These are phyloP conservation scores for Cephalopterus ornatus DNA, from an alignment of 2,113 vertebrate species.

Conservation along the genomic window DNA sequence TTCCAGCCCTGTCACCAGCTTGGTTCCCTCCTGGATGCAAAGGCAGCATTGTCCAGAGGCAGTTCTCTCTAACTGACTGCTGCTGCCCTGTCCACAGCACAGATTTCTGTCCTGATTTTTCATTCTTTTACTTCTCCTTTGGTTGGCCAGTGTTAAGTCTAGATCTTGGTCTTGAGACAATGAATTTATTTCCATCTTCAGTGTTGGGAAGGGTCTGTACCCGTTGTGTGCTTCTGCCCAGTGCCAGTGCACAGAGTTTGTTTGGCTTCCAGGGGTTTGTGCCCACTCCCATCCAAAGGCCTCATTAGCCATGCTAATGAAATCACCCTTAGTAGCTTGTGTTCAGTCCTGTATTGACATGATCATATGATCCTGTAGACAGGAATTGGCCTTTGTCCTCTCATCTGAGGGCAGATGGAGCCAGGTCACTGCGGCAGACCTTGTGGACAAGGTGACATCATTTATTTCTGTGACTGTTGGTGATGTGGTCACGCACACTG, in stretches of 20 bases:
- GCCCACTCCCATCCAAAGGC: background rate
- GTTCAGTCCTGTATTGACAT: background rate
- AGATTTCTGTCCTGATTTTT: background rate
- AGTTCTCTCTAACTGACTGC: background rate
- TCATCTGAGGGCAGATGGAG: background rate
- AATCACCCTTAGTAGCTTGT: background rate
- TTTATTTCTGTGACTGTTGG: background rate
- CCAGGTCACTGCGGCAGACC: background rate
- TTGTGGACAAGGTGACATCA: background rate
- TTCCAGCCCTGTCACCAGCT: background rate
- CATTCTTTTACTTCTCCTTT: background rate
- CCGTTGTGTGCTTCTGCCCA: fast-evolving
- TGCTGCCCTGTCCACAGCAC: background rate
- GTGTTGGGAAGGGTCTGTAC: fast-evolving
- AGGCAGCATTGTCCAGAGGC: background rate
- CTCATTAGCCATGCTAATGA: background rate
- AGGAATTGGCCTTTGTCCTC: background rate
- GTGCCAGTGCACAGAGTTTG: background rate
- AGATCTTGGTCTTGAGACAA: background rate
- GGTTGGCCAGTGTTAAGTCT: background rate
- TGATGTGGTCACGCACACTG: fast-evolving
- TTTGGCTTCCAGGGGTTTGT: background rate
- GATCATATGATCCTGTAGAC: background rate
- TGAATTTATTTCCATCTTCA: background rate
- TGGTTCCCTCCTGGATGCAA: background rate